phyloP scores from a whole-genome alignment of 2,888 invertebrate genomes.

The Hypercompe scribonia region DNA sequence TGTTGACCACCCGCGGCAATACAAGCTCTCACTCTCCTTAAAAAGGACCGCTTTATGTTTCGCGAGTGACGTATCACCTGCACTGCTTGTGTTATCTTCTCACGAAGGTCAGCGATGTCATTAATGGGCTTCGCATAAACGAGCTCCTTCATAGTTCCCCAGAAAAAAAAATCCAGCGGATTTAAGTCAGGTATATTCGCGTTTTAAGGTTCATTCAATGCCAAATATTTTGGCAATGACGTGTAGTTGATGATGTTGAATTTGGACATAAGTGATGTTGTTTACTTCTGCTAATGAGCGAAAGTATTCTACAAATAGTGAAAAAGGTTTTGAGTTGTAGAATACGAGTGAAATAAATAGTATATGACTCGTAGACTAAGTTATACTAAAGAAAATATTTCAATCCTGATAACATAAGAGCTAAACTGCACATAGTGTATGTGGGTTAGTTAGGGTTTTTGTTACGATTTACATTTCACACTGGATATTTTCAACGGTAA shows the following conservation, averaged over 20 bases:
- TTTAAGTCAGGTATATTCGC: too few species aligned
- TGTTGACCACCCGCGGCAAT: too few species aligned
- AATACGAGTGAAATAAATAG: too few species aligned
- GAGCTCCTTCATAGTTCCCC: too few species aligned
- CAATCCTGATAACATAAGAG: not conserved
- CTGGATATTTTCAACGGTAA: not conserved
- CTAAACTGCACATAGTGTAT: not conserved
- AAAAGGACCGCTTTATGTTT: too few species aligned
- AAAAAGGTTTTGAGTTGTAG: too few species aligned
- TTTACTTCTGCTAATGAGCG: not conserved
- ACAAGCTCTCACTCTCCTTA: too few species aligned
- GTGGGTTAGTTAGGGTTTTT: not conserved
- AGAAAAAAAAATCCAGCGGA: too few species aligned
- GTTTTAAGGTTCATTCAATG: slow-evolving; percentile 2
- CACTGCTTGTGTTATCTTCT: too few species aligned
- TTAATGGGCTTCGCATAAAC: too few species aligned
- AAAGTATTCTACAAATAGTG: not conserved
- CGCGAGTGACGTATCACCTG: too few species aligned
- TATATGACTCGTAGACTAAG: not conserved
- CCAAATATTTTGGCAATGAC: slow-evolving; percentile 10
- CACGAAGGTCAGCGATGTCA: too few species aligned
- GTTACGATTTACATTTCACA: not conserved
- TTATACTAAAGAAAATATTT: not conserved
- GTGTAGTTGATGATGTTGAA: not conserved
- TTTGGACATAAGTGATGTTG: not conserved